Conservation (phyloP, 92 coral and sea anemone species). For the Nematostella vectensis region DNA sequence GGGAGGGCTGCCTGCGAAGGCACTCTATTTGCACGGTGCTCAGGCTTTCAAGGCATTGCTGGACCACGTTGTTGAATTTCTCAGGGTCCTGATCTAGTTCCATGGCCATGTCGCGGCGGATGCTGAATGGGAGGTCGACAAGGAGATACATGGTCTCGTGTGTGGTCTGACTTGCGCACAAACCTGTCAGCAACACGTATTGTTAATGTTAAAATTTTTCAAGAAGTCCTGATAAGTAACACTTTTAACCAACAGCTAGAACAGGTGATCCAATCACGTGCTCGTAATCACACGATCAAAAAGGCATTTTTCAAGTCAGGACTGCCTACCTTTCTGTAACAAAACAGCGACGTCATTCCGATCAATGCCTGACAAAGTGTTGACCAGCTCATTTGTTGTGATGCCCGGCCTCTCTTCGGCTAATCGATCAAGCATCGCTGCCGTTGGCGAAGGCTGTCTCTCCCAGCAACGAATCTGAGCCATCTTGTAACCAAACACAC, state of each 20-base stretch:
- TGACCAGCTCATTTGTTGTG: constrained; percentile 13
- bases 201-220: too few species aligned
- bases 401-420: constrained; percentile 6
- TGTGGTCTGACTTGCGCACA: too few species aligned
- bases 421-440: constrained; percentile 12
- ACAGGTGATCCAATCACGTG: too few species aligned
- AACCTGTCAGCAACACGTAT: too few species aligned
- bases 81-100: constrained; percentile 11
- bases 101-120: constrained; percentile 13
- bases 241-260: too few species aligned
- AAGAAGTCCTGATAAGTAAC: too few species aligned
- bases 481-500: constrained; percentile 21
- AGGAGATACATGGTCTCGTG: background rate
- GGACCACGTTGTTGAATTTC: constrained; percentile 9
- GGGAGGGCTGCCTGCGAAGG: constrained; percentile 22
- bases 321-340: constrained; percentile 10
- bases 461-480: constrained; percentile 16
- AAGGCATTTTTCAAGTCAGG: too few species aligned
- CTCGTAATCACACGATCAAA: too few species aligned
- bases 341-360: constrained; percentile 16
- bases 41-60: background rate
- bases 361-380: constrained; percentile 21
- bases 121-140: constrained; percentile 15
- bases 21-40: constrained; percentile 7
- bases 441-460: constrained; percentile 11